Percentiles rank a stretch among this genome's conserved stretches.
Evolutionary conservation across 2,113 vertebrate species (phyloP).

Genomic region (Aix galericulata): DNA sequence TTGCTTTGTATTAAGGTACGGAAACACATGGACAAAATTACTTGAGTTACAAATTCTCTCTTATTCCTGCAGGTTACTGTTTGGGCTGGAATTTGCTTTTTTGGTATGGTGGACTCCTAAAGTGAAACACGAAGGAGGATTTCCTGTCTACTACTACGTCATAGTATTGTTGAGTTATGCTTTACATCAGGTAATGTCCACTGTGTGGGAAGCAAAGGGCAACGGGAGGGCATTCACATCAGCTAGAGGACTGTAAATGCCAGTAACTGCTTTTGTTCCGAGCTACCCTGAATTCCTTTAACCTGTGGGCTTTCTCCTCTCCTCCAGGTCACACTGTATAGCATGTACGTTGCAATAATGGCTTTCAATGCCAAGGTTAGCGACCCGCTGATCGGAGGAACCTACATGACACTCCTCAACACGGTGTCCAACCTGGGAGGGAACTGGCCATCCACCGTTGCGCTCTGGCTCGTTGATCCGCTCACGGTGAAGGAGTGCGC

Average conservation of each 20-base stretch:
- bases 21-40: neutral
- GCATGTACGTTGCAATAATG: conserved; percentile 98
- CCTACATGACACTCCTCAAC: conserved; percentile 98
- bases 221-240: fast-evolving
- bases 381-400: conserved; percentile 95
- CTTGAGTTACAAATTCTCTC: neutral
- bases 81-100: conserved; percentile 90
- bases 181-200: conserved; percentile 87
- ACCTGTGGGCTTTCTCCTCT: neutral
- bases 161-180: conserved; percentile 92
- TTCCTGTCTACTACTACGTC: conserved; percentile 91
- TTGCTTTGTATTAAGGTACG: neutral
- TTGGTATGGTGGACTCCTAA: conserved; percentile 96
- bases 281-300: neutral
- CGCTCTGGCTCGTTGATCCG: conserved; percentile 94
- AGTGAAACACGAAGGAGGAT: conserved; percentile 87
- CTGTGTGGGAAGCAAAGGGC: neutral
- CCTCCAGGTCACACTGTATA: conserved; percentile 89
- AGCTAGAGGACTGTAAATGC: neutral
- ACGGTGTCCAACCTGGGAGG: conserved; percentile 95
- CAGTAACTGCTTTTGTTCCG: neutral
- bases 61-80: conserved; percentile 81
- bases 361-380: conserved; percentile 98
- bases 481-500: conserved; percentile 92
- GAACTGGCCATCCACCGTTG: conserved; percentile 95